Percentiles rank a stretch among this genome's conserved stretches.
Evolutionary conservation across 2,888 invertebrate species (phyloP).

Genomic region (Platycheirus rosarum): DNA sequence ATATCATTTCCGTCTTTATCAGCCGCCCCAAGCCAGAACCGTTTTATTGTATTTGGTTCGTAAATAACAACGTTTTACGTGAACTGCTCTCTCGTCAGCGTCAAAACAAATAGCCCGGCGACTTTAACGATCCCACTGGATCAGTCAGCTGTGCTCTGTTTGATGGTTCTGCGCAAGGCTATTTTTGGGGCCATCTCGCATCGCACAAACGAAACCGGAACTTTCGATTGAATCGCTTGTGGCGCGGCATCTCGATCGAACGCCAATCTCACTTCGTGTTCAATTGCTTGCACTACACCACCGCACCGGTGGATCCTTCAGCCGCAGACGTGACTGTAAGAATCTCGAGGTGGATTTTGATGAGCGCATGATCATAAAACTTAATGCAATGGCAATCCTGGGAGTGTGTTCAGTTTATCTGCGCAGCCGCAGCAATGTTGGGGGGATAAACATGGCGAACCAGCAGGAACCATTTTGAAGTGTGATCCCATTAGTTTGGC

Average conservation of each 20-base stretch:
- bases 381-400: constrained; percentile 62
- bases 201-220: constrained; percentile 35
- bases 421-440: background rate
- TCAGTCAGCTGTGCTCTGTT: constrained; percentile 30
- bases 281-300: no score
- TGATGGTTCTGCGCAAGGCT: background rate
- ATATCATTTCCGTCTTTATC: constrained; percentile 17
- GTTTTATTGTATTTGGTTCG: constrained; percentile 41
- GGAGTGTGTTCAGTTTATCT: constrained; percentile 19
- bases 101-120: constrained; percentile 57
- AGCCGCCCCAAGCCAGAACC: constrained; percentile 8
- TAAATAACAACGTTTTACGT: constrained; percentile 47
- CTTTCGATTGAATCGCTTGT: constrained; percentile 27
- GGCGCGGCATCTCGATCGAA: background rate
- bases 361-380: constrained; percentile 64
- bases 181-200: constrained; percentile 9
- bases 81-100: constrained; percentile 28
- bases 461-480: constrained; percentile 73
- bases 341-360: constrained; percentile 40
- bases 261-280: constrained; percentile 2
- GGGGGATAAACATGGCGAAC: constrained; percentile 39
- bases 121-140: constrained; percentile 36
- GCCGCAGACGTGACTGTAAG: constrained; percentile 9
- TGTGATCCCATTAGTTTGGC: constrained; percentile 73
- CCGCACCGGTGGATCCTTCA: constrained; percentile 11